A percentile compares a stretch with the other conserved stretches of the same genome.
These are phyloP conservation scores for Amphibalanus amphitrite DNA, from an alignment of 1,140 invertebrate genomes.

Conservation along the genomic window DNA sequence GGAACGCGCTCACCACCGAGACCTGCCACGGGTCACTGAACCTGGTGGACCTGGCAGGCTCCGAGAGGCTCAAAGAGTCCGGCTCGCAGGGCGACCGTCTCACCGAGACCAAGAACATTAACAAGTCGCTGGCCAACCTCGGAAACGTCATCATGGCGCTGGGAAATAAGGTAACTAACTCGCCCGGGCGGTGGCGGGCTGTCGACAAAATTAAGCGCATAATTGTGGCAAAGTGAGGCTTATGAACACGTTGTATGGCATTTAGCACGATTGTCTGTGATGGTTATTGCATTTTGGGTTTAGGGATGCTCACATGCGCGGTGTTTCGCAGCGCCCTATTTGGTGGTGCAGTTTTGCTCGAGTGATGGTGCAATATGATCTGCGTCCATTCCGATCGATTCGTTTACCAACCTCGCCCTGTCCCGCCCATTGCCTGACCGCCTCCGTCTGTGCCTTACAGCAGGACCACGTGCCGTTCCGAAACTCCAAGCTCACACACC, in stretches of 20 bases:
- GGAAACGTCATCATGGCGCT: slow-evolving; percentile 75
- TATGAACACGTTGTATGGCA: no score
- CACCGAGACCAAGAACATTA: slow-evolving; percentile 76
- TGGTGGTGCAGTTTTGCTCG: no score
- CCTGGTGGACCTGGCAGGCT: slow-evolving; percentile 84
- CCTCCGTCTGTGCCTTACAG: slow-evolving; percentile 20
- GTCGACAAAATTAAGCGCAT: no score
- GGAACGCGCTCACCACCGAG: slow-evolving; percentile 27
- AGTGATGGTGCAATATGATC: no score
- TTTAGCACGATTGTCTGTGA: slow-evolving; percentile 5
- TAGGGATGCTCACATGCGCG: no score
- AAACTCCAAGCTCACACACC: slow-evolving; percentile 76
- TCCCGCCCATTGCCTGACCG: no score
- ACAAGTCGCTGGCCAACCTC: slow-evolving; percentile 66
- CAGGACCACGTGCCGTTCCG: slow-evolving; percentile 61
- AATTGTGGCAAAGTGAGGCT: no score
- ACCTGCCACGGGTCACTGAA: slow-evolving; percentile 41
- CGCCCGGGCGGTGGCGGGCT: no score
- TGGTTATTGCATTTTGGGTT: no score
- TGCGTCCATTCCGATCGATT: no score
- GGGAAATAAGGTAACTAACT: slow-evolving; percentile 36
- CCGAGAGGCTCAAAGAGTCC: slow-evolving; percentile 66
- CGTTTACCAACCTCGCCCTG: no score
- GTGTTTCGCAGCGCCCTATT: no score
- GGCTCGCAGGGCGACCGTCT: slow-evolving; percentile 48